phyloP scores from a whole-genome alignment of 2,888 invertebrate genomes.

The Drosophila helvetica region DNA sequence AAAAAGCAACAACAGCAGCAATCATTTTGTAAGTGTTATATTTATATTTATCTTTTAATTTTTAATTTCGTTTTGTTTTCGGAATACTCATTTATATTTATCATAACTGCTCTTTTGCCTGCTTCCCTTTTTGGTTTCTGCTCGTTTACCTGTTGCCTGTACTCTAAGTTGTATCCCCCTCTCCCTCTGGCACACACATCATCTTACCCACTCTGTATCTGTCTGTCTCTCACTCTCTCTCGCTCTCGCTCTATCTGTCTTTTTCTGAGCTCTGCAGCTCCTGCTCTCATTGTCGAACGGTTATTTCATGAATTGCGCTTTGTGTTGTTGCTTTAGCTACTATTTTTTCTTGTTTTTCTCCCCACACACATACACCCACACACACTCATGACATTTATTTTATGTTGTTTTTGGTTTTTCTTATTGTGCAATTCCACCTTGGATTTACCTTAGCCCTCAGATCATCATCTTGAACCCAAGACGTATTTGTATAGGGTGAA shows the following conservation, averaged over 20 bases:
- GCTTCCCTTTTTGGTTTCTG: not conserved
- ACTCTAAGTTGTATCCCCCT: not conserved
- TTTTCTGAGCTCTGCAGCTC: not conserved
- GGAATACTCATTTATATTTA: not conserved
- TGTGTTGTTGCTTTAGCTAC: not conserved
- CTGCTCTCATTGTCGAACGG: not conserved
- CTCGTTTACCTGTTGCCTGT: constrained; percentile 1
- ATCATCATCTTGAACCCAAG: not conserved
- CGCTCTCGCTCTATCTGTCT: not conserved
- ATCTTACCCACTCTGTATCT: not conserved
- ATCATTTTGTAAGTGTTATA: not conserved
- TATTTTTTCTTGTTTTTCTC: constrained; percentile 1
- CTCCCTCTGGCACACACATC: not conserved
- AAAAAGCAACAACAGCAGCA: not conserved
- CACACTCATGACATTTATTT: constrained; percentile 4
- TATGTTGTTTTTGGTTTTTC: constrained; percentile 19
- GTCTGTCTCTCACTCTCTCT: not conserved
- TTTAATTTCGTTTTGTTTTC: not conserved
- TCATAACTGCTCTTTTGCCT: not conserved
- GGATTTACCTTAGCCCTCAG: constrained; percentile 9
- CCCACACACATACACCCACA: constrained; percentile 7
- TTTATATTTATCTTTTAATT: not conserved
- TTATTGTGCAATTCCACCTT: constrained; percentile 53
- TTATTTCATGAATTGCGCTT: not conserved
- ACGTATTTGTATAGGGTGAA: constrained; percentile 29